Evolutionary conservation across 2,797 vertebrate species (phyloP).

Genomic region (Coilia nasus): DNA sequence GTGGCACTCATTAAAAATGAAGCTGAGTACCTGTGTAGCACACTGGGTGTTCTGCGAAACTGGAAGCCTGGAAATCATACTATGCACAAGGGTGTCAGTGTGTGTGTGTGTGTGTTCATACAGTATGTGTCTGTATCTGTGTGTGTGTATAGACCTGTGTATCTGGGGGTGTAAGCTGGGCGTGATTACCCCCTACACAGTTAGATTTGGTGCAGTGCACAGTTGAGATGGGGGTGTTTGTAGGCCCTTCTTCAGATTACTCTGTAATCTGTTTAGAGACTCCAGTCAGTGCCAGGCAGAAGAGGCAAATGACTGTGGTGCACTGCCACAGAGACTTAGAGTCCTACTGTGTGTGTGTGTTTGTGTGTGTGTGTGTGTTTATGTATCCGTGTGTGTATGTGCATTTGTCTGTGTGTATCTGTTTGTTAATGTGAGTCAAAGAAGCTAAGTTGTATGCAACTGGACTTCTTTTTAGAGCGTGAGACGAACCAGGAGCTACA

Average conservation of each 20-base stretch:
- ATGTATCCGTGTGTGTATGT: not conserved
- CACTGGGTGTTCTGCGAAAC: not conserved
- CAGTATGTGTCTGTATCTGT: not conserved
- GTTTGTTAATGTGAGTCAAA: not conserved
- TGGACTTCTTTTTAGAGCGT: no score
- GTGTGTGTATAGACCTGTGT: not conserved
- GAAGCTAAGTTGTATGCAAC: no score
- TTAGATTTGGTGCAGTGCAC: conserved; percentile 8
- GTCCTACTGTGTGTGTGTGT: not conserved
- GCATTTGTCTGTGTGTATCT: not conserved
- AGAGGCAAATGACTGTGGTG: not conserved
- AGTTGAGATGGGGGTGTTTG: not conserved
- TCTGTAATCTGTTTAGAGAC: conserved; percentile 6
- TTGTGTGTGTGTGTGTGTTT: not conserved
- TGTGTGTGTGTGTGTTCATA: not conserved
- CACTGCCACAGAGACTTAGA: not conserved
- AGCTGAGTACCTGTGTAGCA: not conserved
- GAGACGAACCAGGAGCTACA: no score
- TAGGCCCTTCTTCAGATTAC: not conserved
- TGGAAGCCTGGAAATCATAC: not conserved
- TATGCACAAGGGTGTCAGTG: not conserved
- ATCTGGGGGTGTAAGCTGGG: not conserved
- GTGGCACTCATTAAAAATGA: not conserved
- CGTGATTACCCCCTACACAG: conserved; percentile 5
- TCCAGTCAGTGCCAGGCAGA: not conserved